phyloP scores from a whole-genome alignment of 2,113 vertebrate genomes.

The Trogon surrucura region DNA sequence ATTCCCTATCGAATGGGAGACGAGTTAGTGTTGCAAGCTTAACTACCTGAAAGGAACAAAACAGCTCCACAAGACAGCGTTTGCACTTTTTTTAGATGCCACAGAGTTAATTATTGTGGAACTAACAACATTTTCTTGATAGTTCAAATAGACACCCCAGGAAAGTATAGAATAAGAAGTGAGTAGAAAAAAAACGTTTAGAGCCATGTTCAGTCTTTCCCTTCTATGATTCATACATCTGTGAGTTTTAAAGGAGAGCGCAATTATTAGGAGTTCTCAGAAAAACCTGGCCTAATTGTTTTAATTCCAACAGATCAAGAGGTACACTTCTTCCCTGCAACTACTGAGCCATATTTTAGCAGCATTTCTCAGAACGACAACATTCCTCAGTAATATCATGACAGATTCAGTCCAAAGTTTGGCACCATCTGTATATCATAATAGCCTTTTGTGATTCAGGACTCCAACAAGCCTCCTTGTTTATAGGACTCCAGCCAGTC shows the following conservation, averaged over 20 bases:
- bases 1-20: neutral
- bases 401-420: neutral
- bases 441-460: neutral
- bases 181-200: neutral
- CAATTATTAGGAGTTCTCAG: neutral
- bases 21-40: neutral
- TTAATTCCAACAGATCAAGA: neutral
- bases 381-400: neutral
- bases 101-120: neutral
- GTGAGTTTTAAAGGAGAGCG: neutral
- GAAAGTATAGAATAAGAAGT: neutral
- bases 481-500: neutral
- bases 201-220: neutral
- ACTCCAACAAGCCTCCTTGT: neutral
- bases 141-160: neutral
- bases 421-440: neutral
- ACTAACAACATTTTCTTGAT: neutral
- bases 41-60: neutral
- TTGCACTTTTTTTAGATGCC: neutral
- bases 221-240: constrained; percentile 22
- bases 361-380: neutral
- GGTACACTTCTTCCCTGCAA: neutral
- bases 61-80: neutral
- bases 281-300: constrained; percentile 23
- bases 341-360: neutral